Conservation (phyloP, 1,140 invertebrate genomes). For the Nephotettix cincticeps region DNA sequence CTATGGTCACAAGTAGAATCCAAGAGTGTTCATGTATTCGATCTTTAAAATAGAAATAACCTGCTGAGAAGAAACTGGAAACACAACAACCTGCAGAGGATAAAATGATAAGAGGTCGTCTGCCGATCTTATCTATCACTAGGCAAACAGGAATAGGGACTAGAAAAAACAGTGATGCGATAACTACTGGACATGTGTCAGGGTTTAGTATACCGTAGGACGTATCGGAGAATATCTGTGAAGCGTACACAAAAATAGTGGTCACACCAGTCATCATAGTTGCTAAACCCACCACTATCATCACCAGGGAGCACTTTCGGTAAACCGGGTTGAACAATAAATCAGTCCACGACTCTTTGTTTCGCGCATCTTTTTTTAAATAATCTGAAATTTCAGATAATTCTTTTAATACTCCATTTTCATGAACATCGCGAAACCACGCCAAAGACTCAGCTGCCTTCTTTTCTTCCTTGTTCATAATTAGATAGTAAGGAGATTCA, state of each 20-base stretch:
- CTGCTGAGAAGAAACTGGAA: background rate
- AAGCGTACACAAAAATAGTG: background rate
- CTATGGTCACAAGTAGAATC: background rate
- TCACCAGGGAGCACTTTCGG: background rate
- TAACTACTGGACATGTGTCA: background rate
- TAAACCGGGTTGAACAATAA: background rate
- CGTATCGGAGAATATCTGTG: constrained; percentile 9
- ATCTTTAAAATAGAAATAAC: constrained; percentile 10
- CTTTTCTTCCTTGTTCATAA: constrained; percentile 57
- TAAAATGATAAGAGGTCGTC: constrained; percentile 4
- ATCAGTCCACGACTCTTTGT: constrained; percentile 13
- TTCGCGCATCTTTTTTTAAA: background rate
- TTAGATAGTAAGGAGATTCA: constrained; percentile 74
- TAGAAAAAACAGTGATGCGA: background rate
- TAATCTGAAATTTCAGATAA: background rate
- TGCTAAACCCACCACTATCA: background rate
- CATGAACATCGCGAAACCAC: constrained; percentile 57
- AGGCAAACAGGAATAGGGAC: background rate
- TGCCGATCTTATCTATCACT: constrained; percentile 9
- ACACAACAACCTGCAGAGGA: constrained; percentile 15
- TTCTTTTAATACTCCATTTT: constrained; percentile 5
- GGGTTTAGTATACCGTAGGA: background rate
- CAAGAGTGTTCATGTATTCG: background rate
- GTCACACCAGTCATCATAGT: constrained; percentile 1
- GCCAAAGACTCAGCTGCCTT: constrained; percentile 64